These are phyloP conservation scores for Phyllotis vaccarum DNA, from an alignment of 2,797 vertebrate genomes.

Conservation along the genomic window DNA sequence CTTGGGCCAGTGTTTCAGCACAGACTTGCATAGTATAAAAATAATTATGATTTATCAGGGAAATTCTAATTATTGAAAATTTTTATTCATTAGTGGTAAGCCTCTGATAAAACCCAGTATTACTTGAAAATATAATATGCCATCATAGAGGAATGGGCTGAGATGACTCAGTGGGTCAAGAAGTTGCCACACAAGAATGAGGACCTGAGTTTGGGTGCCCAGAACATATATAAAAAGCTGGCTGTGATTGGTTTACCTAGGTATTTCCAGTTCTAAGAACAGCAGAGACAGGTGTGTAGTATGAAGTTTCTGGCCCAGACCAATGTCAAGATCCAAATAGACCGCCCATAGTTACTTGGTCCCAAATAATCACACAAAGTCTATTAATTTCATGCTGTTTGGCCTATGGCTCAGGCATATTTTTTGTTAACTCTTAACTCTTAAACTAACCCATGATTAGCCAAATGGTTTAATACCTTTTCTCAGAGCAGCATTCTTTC, in stretches of 20 bases:
- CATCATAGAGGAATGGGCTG: neutral
- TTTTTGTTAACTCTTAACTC: too few species aligned
- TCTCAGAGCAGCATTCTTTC: too few species aligned
- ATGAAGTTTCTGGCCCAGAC: too few species aligned
- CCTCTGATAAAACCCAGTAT: constrained; percentile 17
- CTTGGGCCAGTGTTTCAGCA: constrained; percentile 46
- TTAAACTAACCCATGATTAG: too few species aligned
- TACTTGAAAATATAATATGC: neutral
- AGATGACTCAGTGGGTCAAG: neutral
- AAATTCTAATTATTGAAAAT: constrained; percentile 67
- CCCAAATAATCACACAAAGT: too few species aligned
- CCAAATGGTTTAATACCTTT: too few species aligned
- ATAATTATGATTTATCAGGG: constrained; percentile 69
- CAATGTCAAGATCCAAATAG: too few species aligned
- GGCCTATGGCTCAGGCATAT: too few species aligned
- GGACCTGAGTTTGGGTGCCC: neutral
- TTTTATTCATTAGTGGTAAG: constrained; percentile 74
- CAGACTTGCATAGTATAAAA: constrained; percentile 61
- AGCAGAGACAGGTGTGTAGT: neutral
- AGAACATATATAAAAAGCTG: neutral
- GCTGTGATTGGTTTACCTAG: neutral
- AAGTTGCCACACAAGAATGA: neutral
- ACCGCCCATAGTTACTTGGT: too few species aligned
- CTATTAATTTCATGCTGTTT: too few species aligned
- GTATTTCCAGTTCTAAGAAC: neutral